These are phyloP conservation scores for Ciconia stormi DNA, from an alignment of 2,113 vertebrate genomes.

Conservation along the genomic window DNA sequence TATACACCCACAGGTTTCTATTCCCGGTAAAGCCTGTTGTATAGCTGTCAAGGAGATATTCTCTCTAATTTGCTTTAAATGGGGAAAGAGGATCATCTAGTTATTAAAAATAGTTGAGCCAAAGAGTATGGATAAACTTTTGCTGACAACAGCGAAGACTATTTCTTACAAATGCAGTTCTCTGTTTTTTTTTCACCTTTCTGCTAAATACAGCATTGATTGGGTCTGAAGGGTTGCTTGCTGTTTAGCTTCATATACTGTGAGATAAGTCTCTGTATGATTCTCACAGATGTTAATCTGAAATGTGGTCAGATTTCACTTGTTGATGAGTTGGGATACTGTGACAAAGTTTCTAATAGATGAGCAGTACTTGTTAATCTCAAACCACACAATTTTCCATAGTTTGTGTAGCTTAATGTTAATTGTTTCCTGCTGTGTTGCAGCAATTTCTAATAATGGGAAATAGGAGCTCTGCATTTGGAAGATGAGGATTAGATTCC, in stretches of 20 bases:
- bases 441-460: neutral
- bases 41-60: constrained; percentile 25
- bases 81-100: constrained; percentile 9
- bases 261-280: neutral
- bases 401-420: neutral
- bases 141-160: neutral
- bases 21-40: constrained; percentile 24
- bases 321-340: neutral
- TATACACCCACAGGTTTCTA: constrained; percentile 43
- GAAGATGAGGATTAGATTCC: neutral
- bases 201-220: neutral
- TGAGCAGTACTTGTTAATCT: neutral
- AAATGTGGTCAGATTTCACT: neutral
- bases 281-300: neutral
- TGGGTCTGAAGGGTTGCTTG: neutral
- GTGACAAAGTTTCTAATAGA: neutral
- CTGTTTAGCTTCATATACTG: neutral
- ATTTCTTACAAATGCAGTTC: neutral
- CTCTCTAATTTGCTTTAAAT: constrained; percentile 39
- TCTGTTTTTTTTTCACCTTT: neutral
- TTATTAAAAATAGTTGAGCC: constrained; percentile 31
- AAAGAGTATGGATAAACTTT: neutral
- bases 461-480: neutral
- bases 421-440: neutral
- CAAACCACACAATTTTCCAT: neutral